Base-by-base conservation (phyloP, 2,888 invertebrate species). In the Athalia rosae region DNA sequence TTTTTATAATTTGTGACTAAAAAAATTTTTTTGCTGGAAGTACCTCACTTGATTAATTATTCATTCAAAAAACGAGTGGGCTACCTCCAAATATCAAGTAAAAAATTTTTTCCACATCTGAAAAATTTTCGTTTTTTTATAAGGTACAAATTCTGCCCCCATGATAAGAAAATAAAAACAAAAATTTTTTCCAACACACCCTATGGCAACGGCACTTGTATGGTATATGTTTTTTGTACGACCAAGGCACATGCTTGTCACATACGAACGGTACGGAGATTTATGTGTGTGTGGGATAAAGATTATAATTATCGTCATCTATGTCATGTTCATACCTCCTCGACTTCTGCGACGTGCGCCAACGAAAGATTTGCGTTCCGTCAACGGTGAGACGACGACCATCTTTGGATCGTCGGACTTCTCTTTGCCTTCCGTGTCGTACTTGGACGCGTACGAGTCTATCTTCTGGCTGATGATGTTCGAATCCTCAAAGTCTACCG, bases 361-460 rank as follows among this genome's bases (percentile, higher is more conserved):
- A n/a, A 84, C 83, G 79, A 89, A 87, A 80, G 88, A 85, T 83
- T 89, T 89, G 74, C 85, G 83, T 81, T 89, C 87, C 3, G 83
- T 81, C 74, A 74, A 48, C 3, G 89, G 88, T 13, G 89, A 88
- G 3, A 84, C 84, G n/a, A 74, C 74, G 9, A 74, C 62, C 3
- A 86, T 84, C 78, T 89, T 89, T 13, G 89, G 88, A 73, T 86
- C 84, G 78, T 90, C 89, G 69, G 82, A 81, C 79, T 90, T 90
- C 76, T 90, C 89, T 61, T 85, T 87, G 63, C 85, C 83, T 59
- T 89, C 88, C 77, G 82, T 80, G 81, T 84, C 84, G 79, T 86
- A 87, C 78, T 84, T 84, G n/a, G 85, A 83, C 79, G 85, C 85
- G 62, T 86, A 81, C 13, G 83, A 81, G 79, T 89, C 88, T 80